Evolutionary conservation across 2,113 vertebrate species (phyloP).

Genomic region (Lates calcarifer): DNA sequence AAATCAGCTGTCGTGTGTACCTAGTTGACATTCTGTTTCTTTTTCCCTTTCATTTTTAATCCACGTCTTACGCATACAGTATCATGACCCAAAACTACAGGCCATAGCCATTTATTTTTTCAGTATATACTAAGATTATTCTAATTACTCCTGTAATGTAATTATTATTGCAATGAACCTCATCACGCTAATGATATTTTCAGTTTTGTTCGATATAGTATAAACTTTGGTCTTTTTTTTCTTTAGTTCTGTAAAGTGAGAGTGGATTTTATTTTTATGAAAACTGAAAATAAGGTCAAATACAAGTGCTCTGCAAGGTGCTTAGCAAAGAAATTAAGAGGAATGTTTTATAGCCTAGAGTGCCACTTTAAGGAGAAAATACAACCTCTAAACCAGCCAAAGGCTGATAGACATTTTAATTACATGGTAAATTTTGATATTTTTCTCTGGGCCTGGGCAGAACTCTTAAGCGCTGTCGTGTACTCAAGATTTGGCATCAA

Average conservation of each 20-base stretch:
- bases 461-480: constrained; percentile 77
- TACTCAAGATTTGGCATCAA: constrained; percentile 77
- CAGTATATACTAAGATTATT: constrained; percentile 34
- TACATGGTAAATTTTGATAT: constrained; percentile 87
- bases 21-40: constrained; percentile 94
- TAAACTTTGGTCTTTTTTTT: constrained; percentile 75
- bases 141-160: not conserved
- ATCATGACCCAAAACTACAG: constrained; percentile 60
- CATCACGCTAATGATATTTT: not conserved
- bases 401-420: constrained; percentile 88
- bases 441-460: constrained; percentile 72
- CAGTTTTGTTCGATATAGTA: constrained; percentile 9
- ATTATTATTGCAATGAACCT: constrained; percentile 10
- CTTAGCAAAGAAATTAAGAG: constrained; percentile 82
- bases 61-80: constrained; percentile 66
- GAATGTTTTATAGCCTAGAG: constrained; percentile 83
- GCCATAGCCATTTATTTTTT: constrained; percentile 40
- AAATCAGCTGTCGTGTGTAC: constrained; percentile 99
- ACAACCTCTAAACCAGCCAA: constrained; percentile 77
- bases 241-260: constrained; percentile 86
- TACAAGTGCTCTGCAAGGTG: constrained; percentile 78
- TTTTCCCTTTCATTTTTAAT: constrained; percentile 85
- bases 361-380: constrained; percentile 81
- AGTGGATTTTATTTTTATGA: constrained; percentile 78
- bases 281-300: constrained; percentile 80